Conservation (phyloP, 2,797 vertebrate genomes). For the Gallinago nigripennis region DNA sequence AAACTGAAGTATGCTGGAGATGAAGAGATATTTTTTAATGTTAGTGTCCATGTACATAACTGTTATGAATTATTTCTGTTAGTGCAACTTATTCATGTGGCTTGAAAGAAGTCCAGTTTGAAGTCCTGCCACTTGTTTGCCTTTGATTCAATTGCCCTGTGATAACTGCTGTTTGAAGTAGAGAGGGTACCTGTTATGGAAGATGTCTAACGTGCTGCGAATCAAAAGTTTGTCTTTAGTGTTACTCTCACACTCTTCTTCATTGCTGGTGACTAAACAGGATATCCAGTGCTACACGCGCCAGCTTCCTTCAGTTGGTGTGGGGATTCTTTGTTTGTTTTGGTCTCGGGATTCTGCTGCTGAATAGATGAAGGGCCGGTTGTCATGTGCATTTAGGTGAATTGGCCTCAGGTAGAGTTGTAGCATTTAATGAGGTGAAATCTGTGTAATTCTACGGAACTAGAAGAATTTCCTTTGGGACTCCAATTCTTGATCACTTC, state of each 20-base stretch:
- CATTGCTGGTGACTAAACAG: neutral
- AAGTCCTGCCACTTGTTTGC: neutral
- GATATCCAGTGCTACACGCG: neutral
- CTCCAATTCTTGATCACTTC: neutral
- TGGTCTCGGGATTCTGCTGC: neutral
- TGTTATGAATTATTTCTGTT: constrained; percentile 1
- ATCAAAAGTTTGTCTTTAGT: neutral
- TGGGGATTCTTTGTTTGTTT: neutral
- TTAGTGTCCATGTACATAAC: neutral
- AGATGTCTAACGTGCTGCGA: neutral
- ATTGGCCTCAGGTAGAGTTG: neutral
- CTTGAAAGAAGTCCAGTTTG: neutral
- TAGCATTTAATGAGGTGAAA: neutral
- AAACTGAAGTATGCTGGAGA: neutral
- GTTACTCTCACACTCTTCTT: neutral
- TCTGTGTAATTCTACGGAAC: neutral
- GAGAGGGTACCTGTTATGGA: neutral
- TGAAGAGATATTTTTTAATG: neutral
- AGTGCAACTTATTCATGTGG: neutral
- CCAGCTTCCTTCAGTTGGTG: neutral
- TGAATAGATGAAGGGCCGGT: neutral
- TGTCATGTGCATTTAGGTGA: neutral
- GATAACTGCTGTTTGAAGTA: neutral
- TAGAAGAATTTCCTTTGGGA: constrained; percentile 26
- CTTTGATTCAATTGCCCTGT: neutral